These are phyloP conservation scores for Metaphire vulgaris DNA, from an alignment of 1,140 invertebrate species.

Conservation along the genomic window DNA sequence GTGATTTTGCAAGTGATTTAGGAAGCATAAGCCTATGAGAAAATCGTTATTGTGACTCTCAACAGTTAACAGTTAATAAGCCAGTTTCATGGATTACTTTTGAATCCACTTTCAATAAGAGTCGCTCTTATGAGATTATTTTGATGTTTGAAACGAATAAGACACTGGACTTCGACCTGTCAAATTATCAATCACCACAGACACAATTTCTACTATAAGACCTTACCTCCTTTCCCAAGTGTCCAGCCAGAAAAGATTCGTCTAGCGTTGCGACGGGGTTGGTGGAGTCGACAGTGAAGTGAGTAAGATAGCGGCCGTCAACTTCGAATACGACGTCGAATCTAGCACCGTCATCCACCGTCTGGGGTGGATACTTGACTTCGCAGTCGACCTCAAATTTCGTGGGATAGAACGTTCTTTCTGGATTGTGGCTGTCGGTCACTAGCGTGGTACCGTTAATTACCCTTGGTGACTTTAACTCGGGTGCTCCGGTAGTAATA, in stretches of 20 bases:
- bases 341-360: neutral
- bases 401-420: neutral
- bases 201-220: no score
- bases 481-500: neutral
- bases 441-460: neutral
- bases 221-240: neutral
- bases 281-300: neutral
- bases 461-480: neutral
- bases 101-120: no score
- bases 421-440: neutral
- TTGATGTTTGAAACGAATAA: no score
- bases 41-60: no score
- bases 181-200: no score
- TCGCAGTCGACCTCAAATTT: neutral
- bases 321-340: neutral
- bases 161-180: no score
- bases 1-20: no score
- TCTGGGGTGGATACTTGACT: neutral
- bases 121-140: no score
- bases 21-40: no score
- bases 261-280: neutral
- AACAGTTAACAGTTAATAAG: no score
- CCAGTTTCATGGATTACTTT: no score
- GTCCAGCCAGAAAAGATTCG: neutral
- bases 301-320: neutral